Conservation (phyloP, 2,797 vertebrate species). For the Amphiprion clarkii region DNA sequence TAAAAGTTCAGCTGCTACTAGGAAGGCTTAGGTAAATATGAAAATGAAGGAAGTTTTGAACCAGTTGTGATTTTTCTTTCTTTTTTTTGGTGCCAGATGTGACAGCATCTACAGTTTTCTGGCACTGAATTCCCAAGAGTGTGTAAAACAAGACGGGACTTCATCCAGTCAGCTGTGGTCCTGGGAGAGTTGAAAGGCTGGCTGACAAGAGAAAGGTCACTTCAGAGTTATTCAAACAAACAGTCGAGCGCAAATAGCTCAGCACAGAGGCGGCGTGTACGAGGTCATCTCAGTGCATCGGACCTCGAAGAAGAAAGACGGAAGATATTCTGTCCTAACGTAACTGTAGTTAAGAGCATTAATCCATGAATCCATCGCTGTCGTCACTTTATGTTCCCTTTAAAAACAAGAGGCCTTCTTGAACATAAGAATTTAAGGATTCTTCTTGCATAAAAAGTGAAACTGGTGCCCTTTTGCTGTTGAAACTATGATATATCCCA, state of each 20-base stretch:
- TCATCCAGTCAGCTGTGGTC: constrained; percentile 24
- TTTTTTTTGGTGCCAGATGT: background rate
- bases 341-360: background rate
- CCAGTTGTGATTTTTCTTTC: background rate
- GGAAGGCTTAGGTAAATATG: too few relatives aligned
- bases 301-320: background rate
- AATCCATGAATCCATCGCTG: too few relatives aligned
- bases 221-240: constrained; percentile 37
- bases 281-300: background rate
- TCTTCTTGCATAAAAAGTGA: too few relatives aligned
- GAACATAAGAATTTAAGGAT: background rate
- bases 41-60: too few relatives aligned
- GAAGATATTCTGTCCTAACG: background rate
- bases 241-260: constrained; percentile 3
- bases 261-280: background rate
- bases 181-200: constrained; percentile 15
- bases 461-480: too few relatives aligned
- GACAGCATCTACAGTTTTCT: constrained; percentile 1
- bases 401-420: too few relatives aligned
- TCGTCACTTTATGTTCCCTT: too few relatives aligned
- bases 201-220: constrained; percentile 48
- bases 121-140: background rate
- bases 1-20: background rate
- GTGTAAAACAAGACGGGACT: too few relatives aligned
- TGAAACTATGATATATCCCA: too few relatives aligned